Evolutionary conservation across 1,140 invertebrate genomes (phyloP).

Genomic region (Steinernema feltiae): DNA sequence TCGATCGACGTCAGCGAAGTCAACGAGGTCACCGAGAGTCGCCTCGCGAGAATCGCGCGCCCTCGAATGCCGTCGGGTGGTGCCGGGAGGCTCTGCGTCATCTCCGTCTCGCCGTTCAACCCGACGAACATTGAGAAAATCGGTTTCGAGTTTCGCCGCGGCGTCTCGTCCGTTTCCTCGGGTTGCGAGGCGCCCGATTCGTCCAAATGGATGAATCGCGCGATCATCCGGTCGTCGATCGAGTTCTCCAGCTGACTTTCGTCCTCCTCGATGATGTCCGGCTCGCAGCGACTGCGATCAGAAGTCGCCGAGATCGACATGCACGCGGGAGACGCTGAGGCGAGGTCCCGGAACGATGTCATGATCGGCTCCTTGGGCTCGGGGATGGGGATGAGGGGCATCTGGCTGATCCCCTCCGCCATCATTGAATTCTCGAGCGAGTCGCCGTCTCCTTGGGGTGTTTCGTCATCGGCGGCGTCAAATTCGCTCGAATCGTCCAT

Average conservation of each 20-base stretch:
- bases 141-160: conserved; percentile 25
- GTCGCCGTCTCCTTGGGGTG: conserved; percentile 2
- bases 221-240: background rate
- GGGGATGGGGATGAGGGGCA: background rate
- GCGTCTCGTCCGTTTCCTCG: conserved; percentile 28
- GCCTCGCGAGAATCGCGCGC: conserved; percentile 37
- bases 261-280: background rate
- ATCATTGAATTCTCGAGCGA: conserved; percentile 16
- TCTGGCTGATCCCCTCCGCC: background rate
- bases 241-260: background rate
- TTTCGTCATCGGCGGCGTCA: conserved; percentile 24
- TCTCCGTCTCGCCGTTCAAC: conserved; percentile 25
- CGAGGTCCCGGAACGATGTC: conserved; percentile 49
- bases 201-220: background rate
- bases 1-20: conserved; percentile 55
- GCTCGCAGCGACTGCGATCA: conserved; percentile 29
- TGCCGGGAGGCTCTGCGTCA: conserved; percentile 6
- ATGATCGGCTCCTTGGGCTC: conserved; percentile 33
- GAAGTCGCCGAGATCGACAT: conserved; percentile 38
- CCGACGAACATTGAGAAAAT: conserved; percentile 56
- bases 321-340: conserved; percentile 36
- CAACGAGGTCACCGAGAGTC: conserved; percentile 48
- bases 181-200: background rate
- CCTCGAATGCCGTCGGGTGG: conserved; percentile 25
- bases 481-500: conserved; percentile 31